These are phyloP conservation scores for Apodemia mormo DNA, from an alignment of 2,888 invertebrate species.

Conservation along the genomic window DNA sequence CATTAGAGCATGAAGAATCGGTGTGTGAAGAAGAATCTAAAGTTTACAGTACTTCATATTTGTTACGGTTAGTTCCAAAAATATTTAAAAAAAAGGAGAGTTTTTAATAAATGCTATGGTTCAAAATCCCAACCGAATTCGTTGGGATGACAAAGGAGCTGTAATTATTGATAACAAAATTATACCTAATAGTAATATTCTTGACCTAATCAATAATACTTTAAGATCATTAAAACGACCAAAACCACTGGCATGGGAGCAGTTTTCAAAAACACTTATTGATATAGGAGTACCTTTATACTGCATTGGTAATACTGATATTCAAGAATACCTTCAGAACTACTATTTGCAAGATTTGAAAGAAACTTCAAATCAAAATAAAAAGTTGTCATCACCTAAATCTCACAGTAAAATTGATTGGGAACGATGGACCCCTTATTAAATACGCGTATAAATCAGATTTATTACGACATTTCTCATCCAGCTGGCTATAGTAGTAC, in stretches of 20 bases:
- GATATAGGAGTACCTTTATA: constrained; percentile 37
- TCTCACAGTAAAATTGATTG: constrained; percentile 36
- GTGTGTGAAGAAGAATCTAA: no score
- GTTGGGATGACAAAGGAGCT: background rate
- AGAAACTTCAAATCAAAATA: background rate
- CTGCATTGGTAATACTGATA: constrained; percentile 41
- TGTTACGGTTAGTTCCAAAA: no score
- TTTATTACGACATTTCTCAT: constrained; percentile 40
- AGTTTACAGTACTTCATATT: no score
- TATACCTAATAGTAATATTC: constrained; percentile 37
- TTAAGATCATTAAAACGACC: constrained; percentile 40
- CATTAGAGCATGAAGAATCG: no score
- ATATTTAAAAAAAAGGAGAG: no score
- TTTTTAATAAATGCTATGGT: no score
- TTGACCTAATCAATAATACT: constrained; percentile 41
- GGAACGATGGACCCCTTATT: constrained; percentile 44
- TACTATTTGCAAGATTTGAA: constrained; percentile 20
- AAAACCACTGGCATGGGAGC: constrained; percentile 41
- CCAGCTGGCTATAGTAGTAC: constrained; percentile 39
- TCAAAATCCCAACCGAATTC: background rate
- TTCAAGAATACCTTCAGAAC: constrained; percentile 31
- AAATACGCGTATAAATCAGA: constrained; percentile 35
- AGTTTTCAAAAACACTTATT: constrained; percentile 37
- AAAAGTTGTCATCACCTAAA: constrained; percentile 4
- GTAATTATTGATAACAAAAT: background rate